Percentiles rank a stretch among this genome's conserved stretches.
phyloP scores from a whole-genome alignment of 2,888 invertebrate genomes.

The Aphrophora alni region DNA sequence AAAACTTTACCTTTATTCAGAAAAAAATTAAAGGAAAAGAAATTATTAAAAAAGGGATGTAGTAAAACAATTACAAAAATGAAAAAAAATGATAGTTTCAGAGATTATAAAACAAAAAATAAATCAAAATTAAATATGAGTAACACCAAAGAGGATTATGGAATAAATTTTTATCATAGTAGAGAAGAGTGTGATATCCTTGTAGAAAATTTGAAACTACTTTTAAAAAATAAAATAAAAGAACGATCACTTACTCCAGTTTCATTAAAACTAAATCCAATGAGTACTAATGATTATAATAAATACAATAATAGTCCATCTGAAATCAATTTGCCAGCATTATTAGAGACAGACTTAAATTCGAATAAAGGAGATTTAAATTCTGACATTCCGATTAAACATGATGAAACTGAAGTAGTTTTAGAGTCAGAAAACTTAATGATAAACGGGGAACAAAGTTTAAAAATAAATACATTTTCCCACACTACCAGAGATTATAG shows the following conservation, averaged over 20 bases:
- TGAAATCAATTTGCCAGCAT: not conserved
- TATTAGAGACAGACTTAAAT: not conserved
- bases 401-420: not conserved
- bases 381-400: not conserved
- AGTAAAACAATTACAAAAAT: not conserved
- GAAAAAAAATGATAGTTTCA: not conserved
- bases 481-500: not conserved
- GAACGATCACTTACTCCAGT: not conserved
- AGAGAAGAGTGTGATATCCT: not conserved
- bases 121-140: not conserved
- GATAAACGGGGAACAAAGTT: not conserved
- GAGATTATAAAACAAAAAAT: too few species aligned
- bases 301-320: too few species aligned
- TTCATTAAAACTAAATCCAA: not conserved
- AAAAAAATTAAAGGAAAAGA: not conserved
- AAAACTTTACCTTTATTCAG: not conserved
- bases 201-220: not conserved
- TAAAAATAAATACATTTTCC: not conserved
- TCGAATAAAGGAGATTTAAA: too few species aligned
- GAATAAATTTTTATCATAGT: not conserved
- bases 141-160: not conserved
- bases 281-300: not conserved
- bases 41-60: not conserved
- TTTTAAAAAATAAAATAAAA: not conserved
- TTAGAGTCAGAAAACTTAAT: not conserved